A percentile compares a stretch with the other conserved stretches of the same genome.
Conservation (phyloP, 64 coral and sea anemone genomes). For the Exaiptasia diaphana region DNA sequence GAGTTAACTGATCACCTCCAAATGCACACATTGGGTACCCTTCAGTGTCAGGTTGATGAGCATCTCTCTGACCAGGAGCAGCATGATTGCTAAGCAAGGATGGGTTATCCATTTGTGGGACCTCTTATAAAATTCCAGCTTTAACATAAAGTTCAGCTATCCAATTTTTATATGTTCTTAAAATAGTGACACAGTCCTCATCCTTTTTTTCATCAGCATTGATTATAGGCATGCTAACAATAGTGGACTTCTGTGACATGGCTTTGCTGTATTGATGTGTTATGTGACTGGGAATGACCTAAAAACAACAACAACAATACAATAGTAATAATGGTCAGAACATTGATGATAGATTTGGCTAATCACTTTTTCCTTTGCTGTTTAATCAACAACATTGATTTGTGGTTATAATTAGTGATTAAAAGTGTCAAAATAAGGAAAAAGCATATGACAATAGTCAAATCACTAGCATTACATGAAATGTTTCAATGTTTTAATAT, state of each 20-base stretch:
- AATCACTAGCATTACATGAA: too few species aligned
- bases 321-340: too few species aligned
- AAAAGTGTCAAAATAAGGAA: too few species aligned
- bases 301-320: too few species aligned
- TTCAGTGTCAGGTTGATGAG: slow-evolving; percentile 3
- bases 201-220: slow-evolving; percentile 71
- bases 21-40: slow-evolving; percentile 53
- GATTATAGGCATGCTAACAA: slow-evolving; percentile 63
- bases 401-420: too few species aligned
- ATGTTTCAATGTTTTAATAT: too few species aligned
- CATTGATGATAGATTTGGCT: too few species aligned
- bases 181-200: slow-evolving; percentile 62
- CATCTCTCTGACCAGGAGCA: slow-evolving; percentile 34
- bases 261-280: slow-evolving; percentile 34
- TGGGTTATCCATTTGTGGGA: slow-evolving; percentile 46
- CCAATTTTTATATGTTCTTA: slow-evolving; percentile 63
- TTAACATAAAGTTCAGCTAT: slow-evolving; percentile 62
- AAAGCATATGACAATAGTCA: too few species aligned
- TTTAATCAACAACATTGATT: too few species aligned
- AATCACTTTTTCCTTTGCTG: too few species aligned
- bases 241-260: slow-evolving; percentile 49
- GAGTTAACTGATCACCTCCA: slow-evolving; percentile 48
- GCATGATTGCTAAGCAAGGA: slow-evolving; percentile 33
- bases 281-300: slow-evolving; percentile 55
- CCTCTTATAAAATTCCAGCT: slow-evolving; percentile 42